Conservation (phyloP, 2,888 invertebrate genomes). For the Netelia virgata region DNA sequence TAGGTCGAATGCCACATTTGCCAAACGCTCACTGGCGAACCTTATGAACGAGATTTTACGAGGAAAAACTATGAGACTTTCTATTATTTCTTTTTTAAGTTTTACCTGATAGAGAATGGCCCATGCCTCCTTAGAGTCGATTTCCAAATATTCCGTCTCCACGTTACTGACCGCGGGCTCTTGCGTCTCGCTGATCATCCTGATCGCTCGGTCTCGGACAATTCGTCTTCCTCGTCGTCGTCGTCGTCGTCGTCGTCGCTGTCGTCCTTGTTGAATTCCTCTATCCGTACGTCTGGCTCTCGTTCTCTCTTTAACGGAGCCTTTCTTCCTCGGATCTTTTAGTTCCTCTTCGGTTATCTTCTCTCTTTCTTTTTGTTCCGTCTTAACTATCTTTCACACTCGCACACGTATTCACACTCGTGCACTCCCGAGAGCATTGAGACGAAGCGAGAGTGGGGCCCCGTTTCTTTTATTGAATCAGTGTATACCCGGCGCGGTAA, state of each 20-base stretch:
- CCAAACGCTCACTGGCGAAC: constrained; percentile 22
- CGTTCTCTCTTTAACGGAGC: constrained; percentile 1
- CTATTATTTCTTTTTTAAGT: constrained; percentile 24
- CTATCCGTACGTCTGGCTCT: constrained; percentile 8
- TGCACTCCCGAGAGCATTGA: background rate
- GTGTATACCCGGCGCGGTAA: constrained; percentile 33
- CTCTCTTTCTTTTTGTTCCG: constrained; percentile 3
- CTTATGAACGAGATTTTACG: background rate
- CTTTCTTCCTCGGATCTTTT: background rate
- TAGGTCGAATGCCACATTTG: constrained; percentile 13
- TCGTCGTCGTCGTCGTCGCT: constrained; percentile 27
- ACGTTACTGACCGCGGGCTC: constrained; percentile 85
- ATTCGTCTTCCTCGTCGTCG: constrained; percentile 49
- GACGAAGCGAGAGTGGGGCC: constrained; percentile 15
- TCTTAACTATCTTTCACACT: background rate
- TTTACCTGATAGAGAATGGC: constrained; percentile 89
- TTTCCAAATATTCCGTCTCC: constrained; percentile 91
- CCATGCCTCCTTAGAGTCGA: constrained; percentile 91
- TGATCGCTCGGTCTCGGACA: constrained; percentile 65
- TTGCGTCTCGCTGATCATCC: constrained; percentile 76
- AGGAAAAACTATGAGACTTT: background rate
- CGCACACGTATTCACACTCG: background rate
- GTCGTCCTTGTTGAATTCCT: background rate
- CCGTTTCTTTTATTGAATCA: constrained; percentile 4
- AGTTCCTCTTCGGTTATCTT: constrained; percentile 21